A percentile compares a stretch with the other conserved stretches of the same genome.
Evolutionary conservation across 1,140 invertebrate species (phyloP).

Genomic region (Harlomillsia oculata): DNA sequence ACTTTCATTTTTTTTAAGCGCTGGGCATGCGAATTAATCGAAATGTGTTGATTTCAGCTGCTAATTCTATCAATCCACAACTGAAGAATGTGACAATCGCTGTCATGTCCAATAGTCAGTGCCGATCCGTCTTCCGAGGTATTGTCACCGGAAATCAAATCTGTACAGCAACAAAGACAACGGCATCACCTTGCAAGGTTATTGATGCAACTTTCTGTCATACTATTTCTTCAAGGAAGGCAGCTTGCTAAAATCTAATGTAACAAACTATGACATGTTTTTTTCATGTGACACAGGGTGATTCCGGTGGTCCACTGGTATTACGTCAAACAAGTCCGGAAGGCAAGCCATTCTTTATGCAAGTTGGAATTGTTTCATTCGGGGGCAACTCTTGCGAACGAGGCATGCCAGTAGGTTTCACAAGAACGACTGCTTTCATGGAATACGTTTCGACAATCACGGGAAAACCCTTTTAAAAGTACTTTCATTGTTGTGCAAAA

Average conservation of each 20-base stretch:
- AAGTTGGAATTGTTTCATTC: slow-evolving; percentile 32
- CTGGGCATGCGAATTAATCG: neutral
- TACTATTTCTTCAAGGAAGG: neutral
- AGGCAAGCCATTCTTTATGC: slow-evolving; percentile 22
- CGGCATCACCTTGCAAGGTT: slow-evolving; percentile 22
- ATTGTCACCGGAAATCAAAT: slow-evolving; percentile 31
- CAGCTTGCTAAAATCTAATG: neutral
- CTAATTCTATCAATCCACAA: slow-evolving; percentile 22
- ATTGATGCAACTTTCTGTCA: no score
- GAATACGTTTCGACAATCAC: slow-evolving; percentile 19
- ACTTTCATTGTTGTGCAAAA: neutral
- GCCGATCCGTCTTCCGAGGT: slow-evolving; percentile 21
- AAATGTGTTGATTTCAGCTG: slow-evolving; percentile 7
- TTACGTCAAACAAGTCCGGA: slow-evolving; percentile 3
- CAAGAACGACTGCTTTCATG: slow-evolving; percentile 27
- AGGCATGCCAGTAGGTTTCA: slow-evolving; percentile 28
- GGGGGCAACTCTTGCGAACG: slow-evolving; percentile 28
- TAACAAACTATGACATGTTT: neutral
- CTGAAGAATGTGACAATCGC: slow-evolving; percentile 28
- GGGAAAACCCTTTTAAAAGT: slow-evolving; percentile 10
- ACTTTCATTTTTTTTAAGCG: neutral
- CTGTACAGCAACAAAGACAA: slow-evolving; percentile 19
- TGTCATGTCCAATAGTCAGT: slow-evolving; percentile 24
- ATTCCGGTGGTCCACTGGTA: slow-evolving; percentile 25
- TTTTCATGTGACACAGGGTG: slow-evolving; percentile 18